Evolutionary conservation across 1,140 invertebrate species (phyloP), one percentile per base, ranked within the genome.

Genomic region (Drosophila subpulchrella): DNA sequence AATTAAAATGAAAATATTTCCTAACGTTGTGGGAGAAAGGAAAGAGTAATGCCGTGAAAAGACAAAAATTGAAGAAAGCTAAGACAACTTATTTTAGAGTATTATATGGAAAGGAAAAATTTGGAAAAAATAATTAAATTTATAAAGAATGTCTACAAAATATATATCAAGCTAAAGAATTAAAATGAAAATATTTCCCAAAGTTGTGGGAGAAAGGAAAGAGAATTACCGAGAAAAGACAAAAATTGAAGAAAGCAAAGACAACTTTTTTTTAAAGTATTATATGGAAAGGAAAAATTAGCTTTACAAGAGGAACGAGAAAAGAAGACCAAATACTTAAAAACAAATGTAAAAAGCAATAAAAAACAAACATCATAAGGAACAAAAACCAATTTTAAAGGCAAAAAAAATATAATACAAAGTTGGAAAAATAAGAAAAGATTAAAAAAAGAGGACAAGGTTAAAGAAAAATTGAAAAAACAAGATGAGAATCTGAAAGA

Each of bases 391-490:
- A 36, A 44, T 6, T 24, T 47, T 27, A 12, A 0, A 2, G 4
- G 0, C 0, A 8, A 15, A 41, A 15, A 15, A 41, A 15, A 7
- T 7, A 15, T 6, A 7, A 41, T 11, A 13, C 10, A 38, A 38
- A 38, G 7, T 2, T 0, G 34, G 34, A 11, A 38, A 38, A 13
- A 38, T 3, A 7, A 32, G 42, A 20, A 1, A 20, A 0, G 38
- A 20, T 34, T 39, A n/a, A 8, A 50, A n/a, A 8, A 50, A 17
- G 36, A 60, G 53, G 27, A 60, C 5, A 75, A 57, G 46, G 54
- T 17, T 8, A 42, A 65, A 34, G 17, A 56, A 50, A 65, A 41
- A 39, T 27, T 30, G 54, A 24, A 47, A 44, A 41, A 57, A 20
- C 24, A 46, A 30, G 34, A 39, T 13, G 12, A 36, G 8, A 30